A percentile compares a stretch with the other conserved stretches of the same genome.
Conservation (phyloP, 1,140 invertebrate genomes). For the Scaptomyza montana region DNA sequence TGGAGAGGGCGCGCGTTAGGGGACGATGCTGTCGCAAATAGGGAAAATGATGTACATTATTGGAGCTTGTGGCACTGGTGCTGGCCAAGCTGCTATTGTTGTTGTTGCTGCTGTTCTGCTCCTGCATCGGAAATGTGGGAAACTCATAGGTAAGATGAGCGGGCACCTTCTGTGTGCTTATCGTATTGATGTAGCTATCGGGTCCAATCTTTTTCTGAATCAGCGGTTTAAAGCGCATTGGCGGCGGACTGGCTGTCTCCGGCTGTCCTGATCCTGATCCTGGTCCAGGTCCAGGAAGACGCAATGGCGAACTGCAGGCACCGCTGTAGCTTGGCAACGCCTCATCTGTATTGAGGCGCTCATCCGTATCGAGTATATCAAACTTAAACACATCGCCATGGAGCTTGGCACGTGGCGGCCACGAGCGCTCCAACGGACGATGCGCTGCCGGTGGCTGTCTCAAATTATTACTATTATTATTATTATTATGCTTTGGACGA, state of each 20-base stretch:
- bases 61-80: constrained; percentile 9
- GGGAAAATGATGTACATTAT: neutral
- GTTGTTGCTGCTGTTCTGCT: constrained; percentile 49
- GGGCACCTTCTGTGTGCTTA: constrained; percentile 85
- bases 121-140: constrained; percentile 83
- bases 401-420: constrained; percentile 85
- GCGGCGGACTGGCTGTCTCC: constrained; percentile 53
- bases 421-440: constrained; percentile 86
- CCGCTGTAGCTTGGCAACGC: constrained; percentile 30
- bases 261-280: constrained; percentile 9
- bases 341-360: constrained; percentile 69
- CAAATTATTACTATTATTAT: constrained; percentile 14
- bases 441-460: constrained; percentile 83
- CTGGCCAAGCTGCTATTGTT: constrained; percentile 20
- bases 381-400: constrained; percentile 89
- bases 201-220: constrained; percentile 87
- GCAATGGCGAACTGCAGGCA: constrained; percentile 64
- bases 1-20: constrained; percentile 76
- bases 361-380: constrained; percentile 90
- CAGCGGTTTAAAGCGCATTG: constrained; percentile 85
- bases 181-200: constrained; percentile 88
- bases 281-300: constrained; percentile 1
- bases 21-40: constrained; percentile 80
- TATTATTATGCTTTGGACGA: constrained; percentile 56
- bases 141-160: constrained; percentile 85